Conservation (phyloP, 92 coral and sea anemone genomes). For the Epizoanthus stellaris region DNA sequence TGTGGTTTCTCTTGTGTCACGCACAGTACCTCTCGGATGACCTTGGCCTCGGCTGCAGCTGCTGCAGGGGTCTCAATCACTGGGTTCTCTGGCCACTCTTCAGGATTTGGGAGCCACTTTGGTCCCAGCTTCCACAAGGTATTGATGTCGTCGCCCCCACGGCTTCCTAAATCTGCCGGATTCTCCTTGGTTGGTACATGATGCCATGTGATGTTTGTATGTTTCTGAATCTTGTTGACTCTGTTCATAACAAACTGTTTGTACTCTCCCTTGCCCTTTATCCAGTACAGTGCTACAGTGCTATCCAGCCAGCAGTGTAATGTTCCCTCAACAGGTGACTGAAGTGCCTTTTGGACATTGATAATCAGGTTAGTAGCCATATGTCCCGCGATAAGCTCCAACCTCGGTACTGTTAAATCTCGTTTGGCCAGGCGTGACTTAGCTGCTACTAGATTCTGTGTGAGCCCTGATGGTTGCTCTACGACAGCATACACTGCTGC, state of each 20-base stretch:
- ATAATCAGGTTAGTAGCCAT: constrained; percentile 8
- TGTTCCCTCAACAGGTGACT: background rate
- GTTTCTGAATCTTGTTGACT: constrained; percentile 22
- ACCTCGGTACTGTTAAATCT: constrained; percentile 3
- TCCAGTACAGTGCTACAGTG: background rate
- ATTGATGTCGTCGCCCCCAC: background rate
- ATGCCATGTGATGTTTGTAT: background rate
- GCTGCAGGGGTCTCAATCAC: background rate
- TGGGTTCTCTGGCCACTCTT: constrained; percentile 5
- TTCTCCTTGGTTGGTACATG: constrained; percentile 7
- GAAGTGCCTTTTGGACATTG: constrained; percentile 16
- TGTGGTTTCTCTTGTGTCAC: background rate
- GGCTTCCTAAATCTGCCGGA: background rate
- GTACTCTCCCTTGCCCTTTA: constrained; percentile 16
- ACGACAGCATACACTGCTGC: no score
- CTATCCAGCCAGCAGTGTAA: constrained; percentile 14
- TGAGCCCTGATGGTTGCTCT: no score
- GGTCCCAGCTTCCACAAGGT: constrained; percentile 6
- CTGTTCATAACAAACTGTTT: constrained; percentile 12
- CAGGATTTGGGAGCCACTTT: background rate
- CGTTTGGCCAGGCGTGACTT: constrained; percentile 33
- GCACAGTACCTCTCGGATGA: constrained; percentile 42
- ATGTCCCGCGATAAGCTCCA: constrained; percentile 21
- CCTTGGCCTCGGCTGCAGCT: constrained; percentile 27
- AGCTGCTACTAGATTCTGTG: background rate